Percentiles rank a stretch among this genome's conserved stretches.
Evolutionary conservation across 2,113 vertebrate genomes (phyloP).

Genomic region (Furnarius figulus): DNA sequence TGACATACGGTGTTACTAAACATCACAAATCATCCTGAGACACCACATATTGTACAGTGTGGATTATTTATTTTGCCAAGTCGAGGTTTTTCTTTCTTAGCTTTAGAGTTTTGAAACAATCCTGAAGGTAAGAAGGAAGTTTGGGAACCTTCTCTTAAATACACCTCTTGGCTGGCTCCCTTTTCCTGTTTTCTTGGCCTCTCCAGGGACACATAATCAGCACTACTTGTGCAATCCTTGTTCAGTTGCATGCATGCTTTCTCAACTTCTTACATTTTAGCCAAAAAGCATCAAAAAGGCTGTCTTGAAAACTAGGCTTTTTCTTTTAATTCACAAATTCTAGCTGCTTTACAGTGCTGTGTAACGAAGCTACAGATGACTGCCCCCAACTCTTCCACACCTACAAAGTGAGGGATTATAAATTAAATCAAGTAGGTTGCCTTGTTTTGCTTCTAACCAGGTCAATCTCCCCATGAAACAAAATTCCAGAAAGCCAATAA

Average conservation of each 20-base stretch:
- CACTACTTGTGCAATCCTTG: neutral
- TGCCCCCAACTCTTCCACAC: neutral
- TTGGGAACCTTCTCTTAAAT: neutral
- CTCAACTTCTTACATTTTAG: neutral
- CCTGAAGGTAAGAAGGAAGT: slow-evolving; percentile 6
- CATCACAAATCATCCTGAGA: slow-evolving; percentile 16
- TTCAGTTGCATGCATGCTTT: neutral
- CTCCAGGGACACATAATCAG: neutral
- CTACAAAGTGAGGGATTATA: neutral
- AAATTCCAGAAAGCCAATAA: slow-evolving; percentile 1
- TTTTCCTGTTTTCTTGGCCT: slow-evolving; percentile 4
- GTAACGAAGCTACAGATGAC: neutral
- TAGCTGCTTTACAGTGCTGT: neutral
- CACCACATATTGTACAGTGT: neutral
- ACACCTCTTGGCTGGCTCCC: neutral
- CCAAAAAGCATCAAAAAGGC: neutral
- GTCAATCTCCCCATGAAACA: neutral
- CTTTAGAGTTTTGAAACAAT: slow-evolving; percentile 4
- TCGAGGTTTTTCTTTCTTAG: neutral
- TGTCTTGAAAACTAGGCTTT: neutral
- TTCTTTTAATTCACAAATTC: neutral
- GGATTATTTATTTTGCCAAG: slow-evolving; percentile 6
- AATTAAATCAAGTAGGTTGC: neutral
- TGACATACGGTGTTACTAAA: neutral
- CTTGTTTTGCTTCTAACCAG: neutral